Evolutionary conservation across 2,113 vertebrate genomes (phyloP), one percentile per base, ranked within the genome.

Genomic region (Rhombomys opimus): DNA sequence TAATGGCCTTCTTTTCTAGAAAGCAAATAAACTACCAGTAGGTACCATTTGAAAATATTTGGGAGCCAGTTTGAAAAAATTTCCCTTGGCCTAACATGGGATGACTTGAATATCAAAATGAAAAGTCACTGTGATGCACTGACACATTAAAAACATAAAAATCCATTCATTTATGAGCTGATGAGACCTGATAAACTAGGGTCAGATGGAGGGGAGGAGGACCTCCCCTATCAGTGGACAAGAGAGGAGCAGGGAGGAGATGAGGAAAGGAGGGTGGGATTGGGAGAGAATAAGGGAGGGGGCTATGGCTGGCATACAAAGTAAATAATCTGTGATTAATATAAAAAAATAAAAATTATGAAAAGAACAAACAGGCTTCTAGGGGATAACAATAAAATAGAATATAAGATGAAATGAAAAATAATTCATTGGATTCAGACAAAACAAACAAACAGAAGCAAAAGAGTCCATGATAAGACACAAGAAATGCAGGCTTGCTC

Each of bases 91-190:
- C 35, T 57, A 72, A 54, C 38, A 91, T 30, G 30, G 73, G 25
- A 63, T 5, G 90, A 80, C 90, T 80, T 75, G 20, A 22, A 25
- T 85, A 85, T 90, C 38, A 72, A 93, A 88, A 89, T 59, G 57
- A 95, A 94, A 95, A 92, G 72, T 73, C 35, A 92, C 18, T 89
- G 18, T 59, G 80, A 41, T 41, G 0, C 22, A 61, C 38, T 84
- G 50, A 96, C 82, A 76, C 18, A 89, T 70, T 41, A 95, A 90
- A 90, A 76, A 88, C n/a, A 68, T 90, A 73, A 89, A 95, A 92
- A 73, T 68, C 41, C 9, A 85, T 82, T 18, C 67, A 68, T 92
- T 88, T 35, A 86, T 70, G 59, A 88, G 3, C 46, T 46, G 46
- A 46, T 46, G 46, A 46, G 46, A 46, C 46, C 46, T 46, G 46